Evolutionary conservation across 2,113 vertebrate genomes (phyloP).

Genomic region (Gopherus flavomarginatus): DNA sequence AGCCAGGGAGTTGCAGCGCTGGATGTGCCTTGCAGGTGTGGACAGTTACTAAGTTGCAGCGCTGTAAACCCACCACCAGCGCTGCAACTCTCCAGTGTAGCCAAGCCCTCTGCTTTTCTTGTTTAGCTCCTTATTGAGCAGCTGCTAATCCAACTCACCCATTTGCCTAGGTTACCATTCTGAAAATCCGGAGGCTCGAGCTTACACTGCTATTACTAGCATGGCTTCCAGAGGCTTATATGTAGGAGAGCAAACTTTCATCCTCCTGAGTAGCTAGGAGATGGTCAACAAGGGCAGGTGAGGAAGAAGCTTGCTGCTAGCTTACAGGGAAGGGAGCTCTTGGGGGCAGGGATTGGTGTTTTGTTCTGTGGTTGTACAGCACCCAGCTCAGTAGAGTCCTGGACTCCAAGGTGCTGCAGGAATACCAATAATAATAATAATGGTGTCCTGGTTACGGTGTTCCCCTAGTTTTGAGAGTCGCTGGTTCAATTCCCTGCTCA

Average conservation of each 20-base stretch:
- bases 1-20: no score
- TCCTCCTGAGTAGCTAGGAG: background rate
- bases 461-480: background rate
- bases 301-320: background rate
- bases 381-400: background rate
- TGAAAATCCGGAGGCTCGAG: background rate
- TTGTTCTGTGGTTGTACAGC: background rate
- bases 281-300: background rate
- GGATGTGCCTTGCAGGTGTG: no score
- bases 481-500: background rate
- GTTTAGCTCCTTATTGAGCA: background rate
- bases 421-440: background rate
- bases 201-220: background rate
- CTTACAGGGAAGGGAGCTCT: background rate
- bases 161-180: background rate
- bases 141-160: background rate
- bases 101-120: background rate
- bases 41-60: no score
- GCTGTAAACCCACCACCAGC: no score
- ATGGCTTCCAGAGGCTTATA: background rate
- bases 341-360: background rate
- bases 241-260: background rate
- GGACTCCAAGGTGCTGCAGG: background rate
- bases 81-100: no score
- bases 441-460: background rate